Evolutionary conservation across 1,140 invertebrate genomes (phyloP), one percentile per base, ranked within the genome.

Genomic region (Magallana ariakensis): DNA sequence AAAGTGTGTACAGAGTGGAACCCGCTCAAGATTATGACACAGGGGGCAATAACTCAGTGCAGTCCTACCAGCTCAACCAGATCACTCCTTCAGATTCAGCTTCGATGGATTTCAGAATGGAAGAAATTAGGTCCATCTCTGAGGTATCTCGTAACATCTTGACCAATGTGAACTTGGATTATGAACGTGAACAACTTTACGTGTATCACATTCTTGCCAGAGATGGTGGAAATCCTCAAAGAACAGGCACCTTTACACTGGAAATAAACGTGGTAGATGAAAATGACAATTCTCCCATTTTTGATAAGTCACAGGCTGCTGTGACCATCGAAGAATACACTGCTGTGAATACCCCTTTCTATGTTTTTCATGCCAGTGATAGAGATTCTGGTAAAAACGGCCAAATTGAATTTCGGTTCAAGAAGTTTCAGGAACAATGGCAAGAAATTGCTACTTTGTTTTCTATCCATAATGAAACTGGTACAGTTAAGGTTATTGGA

Each of bases 331-430:
- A 97, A 88, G 98, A 99, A 95, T 97, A 97, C 92, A 96, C 97
- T 0, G 96, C 97, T 26, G 96, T 97, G 0, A 96, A 97, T 84
- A 97, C 97, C 86, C 58, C 83, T 16, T 83, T 91, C 10, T 95
- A 98, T 82, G 87, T 95, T 97, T 96, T 85, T 16, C 58, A 53
- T 83, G 98, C 98, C 0, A 96, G 95, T 10, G 98, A 99, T 94
- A 95, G 95, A 13, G 98, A 99, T 94, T 97, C 97, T 92, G 98
- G 97, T 0, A 96, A 96, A 82, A 99, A 99, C 95, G 97, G 98
- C 0, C 96, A 96, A 0, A 95, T 99, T 4, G 96, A 95, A 22
- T 99, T 99, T 94, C 82, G 75, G 10, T 75, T 88, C 16, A 85
- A 87, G 54, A 84, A 81, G 46, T 87, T 84, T 70, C 66, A 84